These are phyloP conservation scores for Drosophila oshimai DNA, from an alignment of 1,140 invertebrate genomes.

Conservation along the genomic window DNA sequence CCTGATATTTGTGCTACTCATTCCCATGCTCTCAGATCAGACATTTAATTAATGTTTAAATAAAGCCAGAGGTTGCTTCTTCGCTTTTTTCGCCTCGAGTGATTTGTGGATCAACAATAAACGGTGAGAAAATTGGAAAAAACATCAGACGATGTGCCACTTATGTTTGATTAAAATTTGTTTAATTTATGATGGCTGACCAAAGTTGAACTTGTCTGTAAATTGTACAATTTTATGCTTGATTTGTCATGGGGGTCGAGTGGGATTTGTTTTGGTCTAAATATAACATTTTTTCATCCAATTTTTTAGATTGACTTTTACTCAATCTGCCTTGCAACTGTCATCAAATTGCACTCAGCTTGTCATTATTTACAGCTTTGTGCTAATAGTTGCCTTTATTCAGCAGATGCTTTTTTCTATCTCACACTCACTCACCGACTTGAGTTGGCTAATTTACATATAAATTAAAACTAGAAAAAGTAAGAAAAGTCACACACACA, in stretches of 20 bases:
- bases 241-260: constrained; percentile 46
- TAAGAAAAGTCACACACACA: constrained; percentile 16
- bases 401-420: constrained; percentile 14
- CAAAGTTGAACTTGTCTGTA: constrained; percentile 47
- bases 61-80: constrained; percentile 36
- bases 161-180: constrained; percentile 66
- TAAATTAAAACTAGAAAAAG: constrained; percentile 75
- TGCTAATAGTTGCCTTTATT: constrained; percentile 50
- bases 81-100: constrained; percentile 42
- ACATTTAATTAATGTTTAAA: constrained; percentile 65
- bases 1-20: constrained; percentile 26
- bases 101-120: constrained; percentile 36
- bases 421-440: too few relatives aligned
- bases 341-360: constrained; percentile 70
- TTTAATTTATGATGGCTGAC: constrained; percentile 45
- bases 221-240: constrained; percentile 63
- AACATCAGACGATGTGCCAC: constrained; percentile 38
- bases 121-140: constrained; percentile 60
- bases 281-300: not conserved
- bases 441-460: constrained; percentile 68
- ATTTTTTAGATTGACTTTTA: not conserved
- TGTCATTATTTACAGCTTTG: constrained; percentile 72
- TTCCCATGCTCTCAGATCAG: constrained; percentile 47
- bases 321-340: constrained; percentile 37
- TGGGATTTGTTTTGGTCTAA: constrained; percentile 9